These are phyloP conservation scores for Microvelia longipes DNA, from an alignment of 1,140 invertebrate species.

Conservation along the genomic window DNA sequence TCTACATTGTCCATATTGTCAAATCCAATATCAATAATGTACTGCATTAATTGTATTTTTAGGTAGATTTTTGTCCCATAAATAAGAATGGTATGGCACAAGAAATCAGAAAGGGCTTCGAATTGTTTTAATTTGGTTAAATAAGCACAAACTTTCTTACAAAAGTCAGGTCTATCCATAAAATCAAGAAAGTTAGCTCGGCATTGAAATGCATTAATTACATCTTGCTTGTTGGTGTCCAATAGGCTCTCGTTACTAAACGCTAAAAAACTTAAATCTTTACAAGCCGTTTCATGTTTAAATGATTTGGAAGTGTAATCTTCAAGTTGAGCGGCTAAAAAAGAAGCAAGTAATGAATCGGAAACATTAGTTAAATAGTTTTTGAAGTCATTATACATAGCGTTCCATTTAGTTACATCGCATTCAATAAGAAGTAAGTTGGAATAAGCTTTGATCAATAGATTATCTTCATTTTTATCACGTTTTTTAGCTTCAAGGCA, in stretches of 20 bases:
- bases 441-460: not conserved
- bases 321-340: not conserved
- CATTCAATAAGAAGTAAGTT: not conserved
- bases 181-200: not conserved
- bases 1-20: not conserved
- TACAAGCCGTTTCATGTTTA: not conserved
- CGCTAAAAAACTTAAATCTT: not conserved
- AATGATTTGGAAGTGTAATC: not conserved
- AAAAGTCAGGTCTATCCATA: not conserved
- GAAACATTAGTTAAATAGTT: not conserved
- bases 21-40: not conserved
- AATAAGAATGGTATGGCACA: not conserved
- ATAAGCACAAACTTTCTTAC: not conserved
- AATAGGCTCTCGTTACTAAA: not conserved
- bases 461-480: not conserved
- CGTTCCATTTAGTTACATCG: not conserved
- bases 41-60: not conserved
- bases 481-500: not conserved
- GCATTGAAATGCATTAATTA: not conserved
- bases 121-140: not conserved
- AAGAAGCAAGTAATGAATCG: not conserved
- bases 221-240: not conserved
- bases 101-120: not conserved
- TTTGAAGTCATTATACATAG: not conserved
- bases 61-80: not conserved